Conservation (phyloP, 1,140 invertebrate genomes). For the Formica exsecta region DNA sequence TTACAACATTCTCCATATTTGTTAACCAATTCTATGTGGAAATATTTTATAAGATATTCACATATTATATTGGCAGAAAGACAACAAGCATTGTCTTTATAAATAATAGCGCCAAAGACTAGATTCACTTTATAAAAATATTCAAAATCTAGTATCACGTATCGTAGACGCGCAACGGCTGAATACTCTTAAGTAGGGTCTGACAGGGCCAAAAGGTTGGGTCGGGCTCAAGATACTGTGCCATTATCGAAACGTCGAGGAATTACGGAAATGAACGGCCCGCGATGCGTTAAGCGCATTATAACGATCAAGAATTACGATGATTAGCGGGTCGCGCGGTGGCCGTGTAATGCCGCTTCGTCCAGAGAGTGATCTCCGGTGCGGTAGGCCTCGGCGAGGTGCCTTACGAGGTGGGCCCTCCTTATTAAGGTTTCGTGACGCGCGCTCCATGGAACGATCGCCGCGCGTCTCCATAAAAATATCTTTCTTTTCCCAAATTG, state of each 20-base stretch:
- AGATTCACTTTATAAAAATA: conserved; percentile 27
- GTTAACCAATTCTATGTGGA: neutral
- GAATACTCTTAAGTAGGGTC: conserved; percentile 4
- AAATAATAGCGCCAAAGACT: conserved; percentile 16
- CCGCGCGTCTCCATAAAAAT: conserved; percentile 50
- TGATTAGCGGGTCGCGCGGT: conserved; percentile 42
- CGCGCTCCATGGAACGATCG: conserved; percentile 35
- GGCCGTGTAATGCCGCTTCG: conserved; percentile 14
- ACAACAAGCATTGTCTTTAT: neutral
- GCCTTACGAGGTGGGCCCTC: conserved; percentile 39
- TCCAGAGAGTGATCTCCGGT: conserved; percentile 1
- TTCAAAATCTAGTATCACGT: neutral
- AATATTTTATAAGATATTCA: neutral
- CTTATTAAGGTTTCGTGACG: conserved; percentile 57
- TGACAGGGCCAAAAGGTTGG: conserved; percentile 17
- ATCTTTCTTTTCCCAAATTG: conserved; percentile 56
- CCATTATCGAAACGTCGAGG: conserved; percentile 55
- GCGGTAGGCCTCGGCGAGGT: neutral
- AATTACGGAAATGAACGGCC: conserved; percentile 63
- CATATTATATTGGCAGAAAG: neutral
- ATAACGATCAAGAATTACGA: conserved; percentile 57
- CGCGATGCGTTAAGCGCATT: conserved; percentile 58
- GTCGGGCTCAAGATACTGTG: neutral
- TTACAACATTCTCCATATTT: neutral
- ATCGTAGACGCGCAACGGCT: neutral